phyloP scores from a whole-genome alignment of 2,113 vertebrate genomes.

The Lycaon pictus region DNA sequence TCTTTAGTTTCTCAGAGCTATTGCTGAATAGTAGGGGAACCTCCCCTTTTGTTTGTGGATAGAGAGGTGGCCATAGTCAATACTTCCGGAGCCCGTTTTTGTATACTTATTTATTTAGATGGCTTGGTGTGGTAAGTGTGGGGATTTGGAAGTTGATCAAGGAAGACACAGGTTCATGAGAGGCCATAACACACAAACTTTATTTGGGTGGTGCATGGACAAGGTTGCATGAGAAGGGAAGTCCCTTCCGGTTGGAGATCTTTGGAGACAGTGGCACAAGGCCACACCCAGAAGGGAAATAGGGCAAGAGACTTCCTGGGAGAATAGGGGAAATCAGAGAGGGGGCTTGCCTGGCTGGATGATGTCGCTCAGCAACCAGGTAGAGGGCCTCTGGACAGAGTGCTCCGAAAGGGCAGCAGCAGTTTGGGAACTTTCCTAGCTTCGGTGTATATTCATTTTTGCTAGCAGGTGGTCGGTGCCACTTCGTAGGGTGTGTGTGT shows the following conservation, averaged over 20 bases:
- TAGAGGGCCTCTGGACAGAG: neutral
- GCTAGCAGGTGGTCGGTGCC: neutral
- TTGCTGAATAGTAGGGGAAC: neutral
- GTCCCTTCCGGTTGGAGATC: neutral
- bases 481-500: neutral
- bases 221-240: neutral
- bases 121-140: neutral
- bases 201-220: neutral
- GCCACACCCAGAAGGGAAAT: neutral
- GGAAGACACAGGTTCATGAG: neutral
- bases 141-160: neutral
- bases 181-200: neutral
- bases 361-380: neutral
- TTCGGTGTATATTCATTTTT: neutral
- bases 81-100: neutral
- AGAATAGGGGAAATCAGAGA: neutral
- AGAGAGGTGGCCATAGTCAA: neutral
- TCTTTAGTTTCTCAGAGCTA: neutral
- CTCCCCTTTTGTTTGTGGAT: neutral
- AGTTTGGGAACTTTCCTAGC: neutral
- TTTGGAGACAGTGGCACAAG: neutral
- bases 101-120: neutral
- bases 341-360: neutral
- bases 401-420: neutral
- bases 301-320: neutral